Evolutionary conservation across 2,113 vertebrate genomes (phyloP), one percentile per base, ranked within the genome.

Genomic region (Gobius niger): DNA sequence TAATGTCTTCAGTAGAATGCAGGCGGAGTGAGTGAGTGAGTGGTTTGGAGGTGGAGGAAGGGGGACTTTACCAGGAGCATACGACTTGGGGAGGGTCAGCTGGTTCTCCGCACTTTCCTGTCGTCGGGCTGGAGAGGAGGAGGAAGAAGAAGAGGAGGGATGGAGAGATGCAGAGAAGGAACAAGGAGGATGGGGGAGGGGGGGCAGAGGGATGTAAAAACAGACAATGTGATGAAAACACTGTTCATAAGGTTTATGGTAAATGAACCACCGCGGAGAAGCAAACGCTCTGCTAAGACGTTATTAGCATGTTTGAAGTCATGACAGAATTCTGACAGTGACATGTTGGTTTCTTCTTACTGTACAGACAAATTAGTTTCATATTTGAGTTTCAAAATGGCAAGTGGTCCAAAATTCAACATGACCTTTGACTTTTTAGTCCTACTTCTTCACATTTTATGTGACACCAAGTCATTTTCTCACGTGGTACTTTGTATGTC

Each of bases 81-180:
- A 92, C 73, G 87, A 83, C 77, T 93, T 93, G 82, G 88, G 80
- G 12, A 86, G 81, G 54, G 68, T 73, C 90, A 89, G 90, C 91
- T 92, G 90, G 91, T 93, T 93, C 80, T 93, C 93, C 63, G 82
- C 88, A 42, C 87, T 87, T 76, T 93, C 91, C 74, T 92, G 91
- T 15, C 90, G 91, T 66, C 90, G 91, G 89, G 90, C 93, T 93
- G 88, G 77, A 85, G 82, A 79, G 70, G 78, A 66, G 67, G 52
- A 47, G 77, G 70, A 71, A 62, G 72, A 61, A 54, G 46, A 40
- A 2, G 42, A 47, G 51, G 44, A 44, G 61, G 6, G 44, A 63
- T 19, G 53, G n/a, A 47, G 44, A 66, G 75, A 69, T 53, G 77
- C 56, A 85, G 68, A 24, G 24, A 34, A 4, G 24, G 1, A 34